Base-by-base conservation (phyloP, 2,797 vertebrate species). In the Glossophaga mutica region DNA sequence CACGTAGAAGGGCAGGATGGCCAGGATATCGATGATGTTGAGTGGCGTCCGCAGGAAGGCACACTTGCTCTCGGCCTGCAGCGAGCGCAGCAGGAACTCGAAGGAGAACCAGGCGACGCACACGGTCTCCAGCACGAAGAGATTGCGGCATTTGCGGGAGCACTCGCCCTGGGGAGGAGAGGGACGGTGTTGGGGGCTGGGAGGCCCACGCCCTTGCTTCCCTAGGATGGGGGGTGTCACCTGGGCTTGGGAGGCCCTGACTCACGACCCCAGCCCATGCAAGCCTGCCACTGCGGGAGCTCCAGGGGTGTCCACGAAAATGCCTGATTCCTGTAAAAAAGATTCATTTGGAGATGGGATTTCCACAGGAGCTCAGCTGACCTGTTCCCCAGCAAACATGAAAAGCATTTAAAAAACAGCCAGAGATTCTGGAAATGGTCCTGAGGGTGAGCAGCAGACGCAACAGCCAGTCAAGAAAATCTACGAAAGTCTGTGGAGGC, bases 31-130 rank as follows among this genome's bases (percentile, higher is more conserved):
- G 9, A 99, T 99, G 98, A 99, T 97, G 96, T 99, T 99, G 78
- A 99, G 99, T 0, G 99, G 99, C 6, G 99, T 99, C n/a, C 99
- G 98, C 98, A 99, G 98, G 98, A 99, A 99, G 95, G 98, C 98
- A 1, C 99, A 99, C 98, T 99, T 99, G 98, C 99, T 99, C 98
- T 99, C 99, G 0, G 99, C 99, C 98, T 99, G 99, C 97, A 99
- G 99, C 97, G 99, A 99, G 76, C 99, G 99, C 97, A 99, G 98
- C 95, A 99, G 96, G 98, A 99, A 99, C 98, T 99, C 99, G 79
- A 99, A 98, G 8, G 99, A 99, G 98, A 99, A 99, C 99, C 99
- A 99, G 7, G 98, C 99, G 86, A 99, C 99, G 0, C 99, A 99
- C 96, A 99, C 99, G 0, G 99, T 99, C 99, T 99, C 99, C 98